These are phyloP conservation scores for Cotesia glomerata DNA, from an alignment of 1,140 invertebrate genomes.

Conservation along the genomic window DNA sequence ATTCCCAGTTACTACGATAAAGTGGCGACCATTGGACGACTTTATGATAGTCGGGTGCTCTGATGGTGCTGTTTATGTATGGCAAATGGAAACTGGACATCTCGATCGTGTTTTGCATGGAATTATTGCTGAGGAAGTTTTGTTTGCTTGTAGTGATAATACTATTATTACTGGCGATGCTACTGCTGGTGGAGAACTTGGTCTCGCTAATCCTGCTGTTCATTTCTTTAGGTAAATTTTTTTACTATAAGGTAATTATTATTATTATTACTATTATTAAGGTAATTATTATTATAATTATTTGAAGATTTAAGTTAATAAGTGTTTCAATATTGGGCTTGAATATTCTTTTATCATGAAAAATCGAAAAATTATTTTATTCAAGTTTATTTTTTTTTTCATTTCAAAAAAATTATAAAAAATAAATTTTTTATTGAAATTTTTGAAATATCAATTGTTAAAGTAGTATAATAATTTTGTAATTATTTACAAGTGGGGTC, in stretches of 20 bases:
- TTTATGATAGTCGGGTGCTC: slow-evolving; percentile 98
- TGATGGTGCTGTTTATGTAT: slow-evolving; percentile 97
- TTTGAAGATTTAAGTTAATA: too few species aligned
- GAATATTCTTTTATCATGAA: too few species aligned
- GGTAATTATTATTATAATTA: too few species aligned
- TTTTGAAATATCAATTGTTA: too few species aligned
- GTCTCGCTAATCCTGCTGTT: slow-evolving; percentile 89
- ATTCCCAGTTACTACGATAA: slow-evolving; percentile 94
- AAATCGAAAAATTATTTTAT: too few species aligned
- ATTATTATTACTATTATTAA: too few species aligned
- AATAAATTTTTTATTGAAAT: too few species aligned
- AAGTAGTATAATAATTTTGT: too few species aligned
- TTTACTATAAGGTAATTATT: neutral
- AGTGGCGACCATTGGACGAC: slow-evolving; percentile 97
- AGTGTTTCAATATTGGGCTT: too few species aligned
- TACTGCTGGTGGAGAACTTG: slow-evolving; percentile 72
- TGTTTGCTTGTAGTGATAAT: slow-evolving; percentile 94
- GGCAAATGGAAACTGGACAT: slow-evolving; percentile 99
- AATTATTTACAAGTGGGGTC: too few species aligned
- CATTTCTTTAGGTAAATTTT: slow-evolving; percentile 80
- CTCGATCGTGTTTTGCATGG: slow-evolving; percentile 93
- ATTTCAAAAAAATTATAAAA: too few species aligned
- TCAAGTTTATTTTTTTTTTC: too few species aligned
- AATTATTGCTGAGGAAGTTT: slow-evolving; percentile 93
- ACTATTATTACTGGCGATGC: slow-evolving; percentile 64